Percentiles rank a stretch among this genome's conserved stretches.
These are phyloP conservation scores for Drosophila kanapiae DNA, from an alignment of 1,140 invertebrate genomes.

Conservation along the genomic window DNA sequence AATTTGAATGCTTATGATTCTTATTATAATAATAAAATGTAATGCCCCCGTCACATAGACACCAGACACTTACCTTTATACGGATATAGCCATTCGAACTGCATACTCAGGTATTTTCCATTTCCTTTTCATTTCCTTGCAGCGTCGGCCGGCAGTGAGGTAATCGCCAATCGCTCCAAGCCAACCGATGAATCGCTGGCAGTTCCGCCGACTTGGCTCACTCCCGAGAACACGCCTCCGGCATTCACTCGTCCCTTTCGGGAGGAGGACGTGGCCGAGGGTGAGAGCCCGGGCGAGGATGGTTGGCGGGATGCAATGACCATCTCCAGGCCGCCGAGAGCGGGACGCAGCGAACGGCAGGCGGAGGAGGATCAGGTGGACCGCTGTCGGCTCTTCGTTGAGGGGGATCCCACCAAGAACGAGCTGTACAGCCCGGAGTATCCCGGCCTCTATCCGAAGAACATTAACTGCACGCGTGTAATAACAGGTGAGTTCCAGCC, in stretches of 20 bases:
- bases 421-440: constrained; percentile 92
- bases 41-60: constrained; percentile 5
- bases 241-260: constrained; percentile 14
- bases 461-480: constrained; percentile 89
- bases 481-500: constrained; percentile 88
- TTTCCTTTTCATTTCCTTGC: constrained; percentile 42
- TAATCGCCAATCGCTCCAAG: constrained; percentile 22
- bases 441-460: constrained; percentile 90
- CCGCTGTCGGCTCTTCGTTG: constrained; percentile 86
- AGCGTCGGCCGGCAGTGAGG: constrained; percentile 35
- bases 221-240: not conserved
- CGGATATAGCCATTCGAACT: constrained; percentile 5
- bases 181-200: constrained; percentile 5
- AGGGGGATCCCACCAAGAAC: constrained; percentile 86
- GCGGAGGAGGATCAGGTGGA: constrained; percentile 70
- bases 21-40: constrained; percentile 62
- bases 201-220: not conserved
- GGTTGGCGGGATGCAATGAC: constrained; percentile 27
- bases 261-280: constrained; percentile 34
- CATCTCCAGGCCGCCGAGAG: constrained; percentile 39
- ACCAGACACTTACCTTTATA: not conserved
- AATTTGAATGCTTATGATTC: constrained; percentile 71
- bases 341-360: constrained; percentile 42
- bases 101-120: constrained; percentile 24
- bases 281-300: not conserved